phyloP scores from a whole-genome alignment of 2,113 vertebrate genomes.

The Murina feae region DNA sequence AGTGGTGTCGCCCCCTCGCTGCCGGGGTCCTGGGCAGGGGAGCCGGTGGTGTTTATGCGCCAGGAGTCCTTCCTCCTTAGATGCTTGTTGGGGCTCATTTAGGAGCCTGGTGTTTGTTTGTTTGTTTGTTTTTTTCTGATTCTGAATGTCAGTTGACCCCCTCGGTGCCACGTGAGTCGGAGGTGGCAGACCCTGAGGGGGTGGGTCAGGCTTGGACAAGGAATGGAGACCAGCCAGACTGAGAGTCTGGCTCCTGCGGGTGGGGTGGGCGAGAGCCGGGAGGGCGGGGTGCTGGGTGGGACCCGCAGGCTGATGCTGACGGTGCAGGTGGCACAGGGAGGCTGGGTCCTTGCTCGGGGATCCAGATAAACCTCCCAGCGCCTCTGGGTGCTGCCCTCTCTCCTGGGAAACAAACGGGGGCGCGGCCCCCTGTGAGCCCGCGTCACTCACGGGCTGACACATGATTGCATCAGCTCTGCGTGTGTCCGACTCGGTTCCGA shows the following conservation, averaged over 20 bases:
- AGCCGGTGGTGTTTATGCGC: neutral
- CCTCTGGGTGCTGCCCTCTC: neutral
- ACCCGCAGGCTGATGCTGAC: neutral
- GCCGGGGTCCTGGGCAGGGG: neutral
- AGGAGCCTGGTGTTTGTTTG: neutral
- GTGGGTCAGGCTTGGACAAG: neutral
- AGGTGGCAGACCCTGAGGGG: neutral
- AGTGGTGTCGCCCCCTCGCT: neutral
- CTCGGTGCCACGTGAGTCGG: neutral
- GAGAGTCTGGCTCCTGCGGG: neutral
- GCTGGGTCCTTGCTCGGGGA: neutral
- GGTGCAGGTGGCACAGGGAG: rapidly evolving
- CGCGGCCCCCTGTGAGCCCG: neutral
- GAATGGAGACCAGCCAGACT: neutral
- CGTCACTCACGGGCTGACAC: neutral
- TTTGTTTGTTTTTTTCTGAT: neutral
- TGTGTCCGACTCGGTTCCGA: neutral
- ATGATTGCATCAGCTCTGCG: neutral
- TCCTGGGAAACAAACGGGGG: neutral
- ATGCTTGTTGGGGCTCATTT: neutral
- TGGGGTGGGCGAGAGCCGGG: neutral
- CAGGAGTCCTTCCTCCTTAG: neutral
- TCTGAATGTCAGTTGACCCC: neutral
- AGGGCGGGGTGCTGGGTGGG: neutral
- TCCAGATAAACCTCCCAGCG: neutral